These are phyloP conservation scores for Noturus placidus DNA, from an alignment of 2,113 vertebrate species.

Conservation along the genomic window DNA sequence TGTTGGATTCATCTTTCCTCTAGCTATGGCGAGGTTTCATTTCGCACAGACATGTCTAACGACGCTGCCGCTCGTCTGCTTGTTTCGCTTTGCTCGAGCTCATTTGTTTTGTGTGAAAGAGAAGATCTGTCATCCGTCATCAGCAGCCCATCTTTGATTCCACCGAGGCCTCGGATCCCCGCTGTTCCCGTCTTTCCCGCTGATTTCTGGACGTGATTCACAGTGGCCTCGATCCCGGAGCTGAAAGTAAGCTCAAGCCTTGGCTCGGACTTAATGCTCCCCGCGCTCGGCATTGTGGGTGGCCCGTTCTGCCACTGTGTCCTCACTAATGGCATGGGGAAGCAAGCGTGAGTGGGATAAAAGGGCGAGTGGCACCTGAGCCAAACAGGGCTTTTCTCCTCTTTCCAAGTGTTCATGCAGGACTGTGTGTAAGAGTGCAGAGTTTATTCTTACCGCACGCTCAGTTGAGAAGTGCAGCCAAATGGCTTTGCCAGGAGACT, in stretches of 20 bases:
- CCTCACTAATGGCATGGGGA: conserved; percentile 36
- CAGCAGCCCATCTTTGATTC: conserved; percentile 36
- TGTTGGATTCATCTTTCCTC: conserved; percentile 65
- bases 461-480: conserved; percentile 22
- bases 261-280: conserved; percentile 32
- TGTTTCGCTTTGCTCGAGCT: conserved; percentile 53
- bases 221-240: not conserved
- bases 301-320: conserved; percentile 39
- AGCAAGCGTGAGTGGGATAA: conserved; percentile 34
- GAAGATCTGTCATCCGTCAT: conserved; percentile 67
- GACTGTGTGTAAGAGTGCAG: conserved; percentile 25
- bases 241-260: conserved; percentile 8
- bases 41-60: conserved; percentile 52
- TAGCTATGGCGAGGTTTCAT: conserved; percentile 54
- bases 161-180: not conserved
- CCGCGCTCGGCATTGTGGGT: conserved; percentile 39
- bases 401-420: conserved; percentile 19
- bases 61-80: conserved; percentile 50
- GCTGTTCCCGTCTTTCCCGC: conserved; percentile 14
- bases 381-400: conserved; percentile 28
- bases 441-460: conserved; percentile 27
- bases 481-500: conserved; percentile 25
- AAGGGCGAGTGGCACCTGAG: conserved; percentile 33
- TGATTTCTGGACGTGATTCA: conserved; percentile 24
- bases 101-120: conserved; percentile 66